phyloP scores from a whole-genome alignment of 2,888 invertebrate genomes.

The Capitulum mitella region DNA sequence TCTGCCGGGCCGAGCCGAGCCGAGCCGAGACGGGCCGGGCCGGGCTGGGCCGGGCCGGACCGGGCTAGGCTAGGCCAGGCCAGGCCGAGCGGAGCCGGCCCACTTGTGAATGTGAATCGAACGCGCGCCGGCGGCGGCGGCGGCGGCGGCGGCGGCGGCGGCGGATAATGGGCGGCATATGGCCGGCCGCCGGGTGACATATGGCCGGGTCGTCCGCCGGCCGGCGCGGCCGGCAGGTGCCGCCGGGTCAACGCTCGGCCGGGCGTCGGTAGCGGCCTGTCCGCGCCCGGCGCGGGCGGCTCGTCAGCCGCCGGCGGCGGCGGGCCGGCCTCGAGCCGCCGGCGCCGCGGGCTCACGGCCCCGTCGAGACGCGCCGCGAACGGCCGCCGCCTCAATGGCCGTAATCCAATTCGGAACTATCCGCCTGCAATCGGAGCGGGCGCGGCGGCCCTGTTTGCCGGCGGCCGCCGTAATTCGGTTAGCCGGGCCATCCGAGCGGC shows the following conservation, averaged over 20 bases:
- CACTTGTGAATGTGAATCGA: slow-evolving; percentile 8
- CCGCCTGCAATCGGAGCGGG: not conserved
- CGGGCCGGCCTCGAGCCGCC: not conserved
- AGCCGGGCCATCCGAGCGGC: not conserved
- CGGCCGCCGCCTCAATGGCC: not conserved
- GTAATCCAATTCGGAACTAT: not conserved
- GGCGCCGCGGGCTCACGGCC: too few species aligned
- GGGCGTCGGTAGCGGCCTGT: not conserved
- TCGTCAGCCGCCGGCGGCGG: not conserved
- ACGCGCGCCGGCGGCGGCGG: not conserved
- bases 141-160: not conserved
- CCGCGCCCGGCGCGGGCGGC: too few species aligned
- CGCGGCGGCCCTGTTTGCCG: not conserved
- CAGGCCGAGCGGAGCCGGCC: not conserved
- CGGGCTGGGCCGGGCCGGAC: too few species aligned
- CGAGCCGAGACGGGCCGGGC: too few species aligned
- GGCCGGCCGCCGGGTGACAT: slow-evolving; percentile 9
- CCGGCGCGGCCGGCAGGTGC: not conserved
- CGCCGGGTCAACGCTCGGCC: slow-evolving; percentile 14
- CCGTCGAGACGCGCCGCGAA: too few species aligned
- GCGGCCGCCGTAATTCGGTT: not conserved
- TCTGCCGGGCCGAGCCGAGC: not conserved
- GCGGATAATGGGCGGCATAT: slow-evolving; percentile 12
- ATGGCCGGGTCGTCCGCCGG: not conserved
- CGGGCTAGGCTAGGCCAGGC: not conserved